Evolutionary conservation across 2,113 vertebrate species (phyloP).

Genomic region (Rattus rattus): DNA sequence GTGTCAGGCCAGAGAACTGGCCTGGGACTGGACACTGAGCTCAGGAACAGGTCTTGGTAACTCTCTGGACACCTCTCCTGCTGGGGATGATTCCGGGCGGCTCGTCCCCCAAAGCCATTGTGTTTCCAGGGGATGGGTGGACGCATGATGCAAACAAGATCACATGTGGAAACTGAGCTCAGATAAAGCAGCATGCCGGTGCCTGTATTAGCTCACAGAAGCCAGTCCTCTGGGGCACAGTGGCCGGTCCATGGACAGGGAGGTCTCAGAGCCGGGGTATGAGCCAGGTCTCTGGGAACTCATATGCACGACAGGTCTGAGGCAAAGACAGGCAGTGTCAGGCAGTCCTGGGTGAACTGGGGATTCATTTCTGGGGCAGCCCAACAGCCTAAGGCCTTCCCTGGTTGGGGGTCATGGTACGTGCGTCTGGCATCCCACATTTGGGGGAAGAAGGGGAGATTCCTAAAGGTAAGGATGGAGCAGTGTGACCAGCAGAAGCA

Average conservation of each 20-base stretch:
- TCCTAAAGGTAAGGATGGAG: background rate
- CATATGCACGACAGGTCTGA: background rate
- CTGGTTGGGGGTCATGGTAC: too few species aligned
- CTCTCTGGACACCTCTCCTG: background rate
- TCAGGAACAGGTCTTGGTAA: background rate
- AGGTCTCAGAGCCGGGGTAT: background rate
- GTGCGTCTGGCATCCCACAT: too few species aligned
- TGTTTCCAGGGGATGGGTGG: background rate
- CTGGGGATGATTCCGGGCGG: background rate
- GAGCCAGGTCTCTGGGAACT: background rate
- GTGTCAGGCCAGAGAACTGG: background rate
- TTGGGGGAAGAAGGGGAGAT: background rate
- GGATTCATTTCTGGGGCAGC: background rate
- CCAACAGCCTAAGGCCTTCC: background rate
- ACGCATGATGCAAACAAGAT: too few species aligned
- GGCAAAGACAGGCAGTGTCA: background rate
- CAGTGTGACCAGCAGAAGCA: accelerated
- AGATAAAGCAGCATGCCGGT: background rate
- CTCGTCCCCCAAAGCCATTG: background rate
- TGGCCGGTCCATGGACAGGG: background rate
- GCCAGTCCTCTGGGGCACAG: background rate
- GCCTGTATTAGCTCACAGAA: accelerated
- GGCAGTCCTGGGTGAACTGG: accelerated
- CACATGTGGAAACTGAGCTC: background rate
- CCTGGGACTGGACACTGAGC: background rate